Conservation (phyloP, 2,113 vertebrate species). For the Anser brachyrhynchus region DNA sequence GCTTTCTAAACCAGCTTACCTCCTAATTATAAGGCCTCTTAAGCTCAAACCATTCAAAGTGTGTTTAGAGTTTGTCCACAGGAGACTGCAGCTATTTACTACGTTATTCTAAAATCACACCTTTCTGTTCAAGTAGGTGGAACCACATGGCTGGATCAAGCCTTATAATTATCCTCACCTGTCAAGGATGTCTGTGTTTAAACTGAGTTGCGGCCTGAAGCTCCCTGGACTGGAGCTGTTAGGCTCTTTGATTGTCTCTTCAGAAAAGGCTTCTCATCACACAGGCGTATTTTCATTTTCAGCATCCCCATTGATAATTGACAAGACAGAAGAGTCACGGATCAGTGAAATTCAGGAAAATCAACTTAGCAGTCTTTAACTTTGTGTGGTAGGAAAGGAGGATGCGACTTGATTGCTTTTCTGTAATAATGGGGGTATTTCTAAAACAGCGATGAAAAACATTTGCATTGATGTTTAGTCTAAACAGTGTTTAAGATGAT, state of each 20-base stretch:
- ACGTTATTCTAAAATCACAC: neutral
- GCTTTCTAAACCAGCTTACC: neutral
- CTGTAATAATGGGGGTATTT: neutral
- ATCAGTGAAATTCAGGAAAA: neutral
- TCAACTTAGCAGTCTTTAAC: neutral
- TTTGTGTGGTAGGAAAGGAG: neutral
- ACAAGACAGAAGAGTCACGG: neutral
- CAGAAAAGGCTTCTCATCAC: neutral
- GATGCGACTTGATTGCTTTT: neutral
- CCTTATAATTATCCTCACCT: neutral
- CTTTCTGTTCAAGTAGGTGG: neutral
- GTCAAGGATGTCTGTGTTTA: neutral
- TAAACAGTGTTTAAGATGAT: neutral
- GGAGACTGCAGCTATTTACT: neutral
- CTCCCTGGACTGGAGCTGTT: neutral
- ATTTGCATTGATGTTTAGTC: constrained; percentile 11
- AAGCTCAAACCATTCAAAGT: neutral
- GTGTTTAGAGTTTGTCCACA: neutral
- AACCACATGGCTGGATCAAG: neutral
- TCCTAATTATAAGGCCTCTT: neutral
- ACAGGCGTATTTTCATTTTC: neutral
- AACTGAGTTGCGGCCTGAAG: accelerated
- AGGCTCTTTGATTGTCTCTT: neutral
- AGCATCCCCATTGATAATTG: neutral
- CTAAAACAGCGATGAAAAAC: neutral